Conservation (phyloP, 64 coral and sea anemone genomes). For the Montipora sp. region DNA sequence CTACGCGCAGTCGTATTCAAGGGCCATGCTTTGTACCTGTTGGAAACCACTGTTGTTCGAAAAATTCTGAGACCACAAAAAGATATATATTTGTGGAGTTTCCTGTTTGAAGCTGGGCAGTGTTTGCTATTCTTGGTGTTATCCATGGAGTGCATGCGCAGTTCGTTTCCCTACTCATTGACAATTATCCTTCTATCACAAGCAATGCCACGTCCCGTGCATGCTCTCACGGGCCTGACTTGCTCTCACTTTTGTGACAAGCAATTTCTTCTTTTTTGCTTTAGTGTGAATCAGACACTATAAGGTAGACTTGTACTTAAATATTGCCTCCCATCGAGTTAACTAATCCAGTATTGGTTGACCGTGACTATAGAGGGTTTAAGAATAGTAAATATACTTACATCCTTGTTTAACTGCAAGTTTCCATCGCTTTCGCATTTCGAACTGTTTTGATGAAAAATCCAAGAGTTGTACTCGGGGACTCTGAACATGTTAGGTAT, state of each 20-base stretch:
- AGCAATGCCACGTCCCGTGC: background rate
- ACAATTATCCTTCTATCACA: background rate
- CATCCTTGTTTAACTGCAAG: slow-evolving; percentile 65
- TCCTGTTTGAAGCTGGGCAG: background rate
- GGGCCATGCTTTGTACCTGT: too few relatives aligned
- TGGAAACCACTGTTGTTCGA: too few relatives aligned
- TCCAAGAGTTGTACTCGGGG: slow-evolving; percentile 58
- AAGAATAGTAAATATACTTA: slow-evolving; percentile 23
- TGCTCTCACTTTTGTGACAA: too few relatives aligned
- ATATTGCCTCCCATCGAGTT: too few relatives aligned
- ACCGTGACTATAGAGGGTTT: too few relatives aligned
- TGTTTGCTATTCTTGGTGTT: background rate
- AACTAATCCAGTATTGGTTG: too few relatives aligned
- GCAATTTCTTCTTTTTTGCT: too few relatives aligned
- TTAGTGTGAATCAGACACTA: too few relatives aligned
- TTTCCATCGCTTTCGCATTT: slow-evolving; percentile 90
- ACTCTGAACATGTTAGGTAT: slow-evolving; percentile 45
- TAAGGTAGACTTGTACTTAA: too few relatives aligned
- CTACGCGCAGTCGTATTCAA: too few relatives aligned
- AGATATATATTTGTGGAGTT: background rate
- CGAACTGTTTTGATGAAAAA: slow-evolving; percentile 87
- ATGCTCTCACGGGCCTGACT: too few relatives aligned
- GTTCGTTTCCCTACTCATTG: background rate
- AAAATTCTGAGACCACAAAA: too few relatives aligned
- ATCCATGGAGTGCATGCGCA: background rate